phyloP scores from a whole-genome alignment of 2,797 vertebrate species.

The Spatula clypeata region DNA sequence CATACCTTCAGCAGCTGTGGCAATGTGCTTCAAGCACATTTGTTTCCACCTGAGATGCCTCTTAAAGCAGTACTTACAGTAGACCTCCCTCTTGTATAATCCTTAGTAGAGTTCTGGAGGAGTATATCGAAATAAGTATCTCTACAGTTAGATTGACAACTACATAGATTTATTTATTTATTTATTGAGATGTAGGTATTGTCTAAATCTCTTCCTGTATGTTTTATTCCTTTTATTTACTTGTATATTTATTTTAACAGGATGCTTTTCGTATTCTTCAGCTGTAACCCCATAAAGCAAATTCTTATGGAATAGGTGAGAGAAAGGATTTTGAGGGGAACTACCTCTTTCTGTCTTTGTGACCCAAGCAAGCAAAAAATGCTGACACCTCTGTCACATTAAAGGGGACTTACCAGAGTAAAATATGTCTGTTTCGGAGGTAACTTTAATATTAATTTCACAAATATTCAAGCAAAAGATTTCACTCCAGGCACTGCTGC shows the following conservation, averaged over 20 bases:
- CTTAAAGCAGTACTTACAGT: neutral
- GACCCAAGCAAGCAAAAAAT: neutral
- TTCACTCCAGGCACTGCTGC: too few species aligned
- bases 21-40: neutral
- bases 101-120: neutral
- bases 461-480: too few species aligned
- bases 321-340: neutral
- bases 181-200: neutral
- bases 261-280: neutral
- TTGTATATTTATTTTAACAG: neutral
- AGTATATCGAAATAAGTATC: neutral
- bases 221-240: neutral
- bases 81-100: neutral
- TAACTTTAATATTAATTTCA: too few species aligned
- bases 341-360: neutral
- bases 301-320: neutral
- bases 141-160: neutral
- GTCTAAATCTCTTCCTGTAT: neutral
- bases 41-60: neutral
- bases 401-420: too few species aligned
- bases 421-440: too few species aligned
- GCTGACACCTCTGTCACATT: neutral
- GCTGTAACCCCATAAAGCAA: neutral
- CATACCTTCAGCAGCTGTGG: fast-evolving
- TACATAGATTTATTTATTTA: neutral